These are phyloP conservation scores for Gymnodraco acuticeps DNA, from an alignment of 2,797 vertebrate genomes.

Conservation along the genomic window DNA sequence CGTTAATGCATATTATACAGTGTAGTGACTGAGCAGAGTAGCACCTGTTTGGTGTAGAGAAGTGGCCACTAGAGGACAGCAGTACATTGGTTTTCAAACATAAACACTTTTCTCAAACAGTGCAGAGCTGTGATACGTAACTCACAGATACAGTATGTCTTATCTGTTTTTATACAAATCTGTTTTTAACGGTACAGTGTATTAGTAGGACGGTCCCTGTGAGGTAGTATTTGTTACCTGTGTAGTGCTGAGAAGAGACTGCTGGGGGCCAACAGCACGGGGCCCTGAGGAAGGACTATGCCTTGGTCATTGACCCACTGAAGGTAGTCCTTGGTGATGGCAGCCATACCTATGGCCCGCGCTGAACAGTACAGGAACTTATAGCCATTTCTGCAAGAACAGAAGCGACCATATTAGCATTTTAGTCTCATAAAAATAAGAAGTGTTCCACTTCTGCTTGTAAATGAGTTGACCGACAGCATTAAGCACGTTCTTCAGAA, in stretches of 20 bases:
- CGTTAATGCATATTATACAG: background rate
- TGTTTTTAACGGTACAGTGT: too few species aligned
- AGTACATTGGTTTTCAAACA: background rate
- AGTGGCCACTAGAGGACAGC: constrained; percentile 29
- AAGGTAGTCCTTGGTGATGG: constrained; percentile 94
- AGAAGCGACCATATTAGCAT: background rate
- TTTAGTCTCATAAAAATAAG: background rate
- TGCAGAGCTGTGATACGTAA: background rate
- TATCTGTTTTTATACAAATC: too few species aligned
- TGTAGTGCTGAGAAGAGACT: constrained; percentile 96
- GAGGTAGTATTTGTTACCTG: constrained; percentile 82
- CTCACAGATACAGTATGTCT: background rate
- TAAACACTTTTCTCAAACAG: background rate
- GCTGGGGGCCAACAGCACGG: constrained; percentile 94
- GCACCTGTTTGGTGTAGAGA: background rate
- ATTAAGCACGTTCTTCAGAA: background rate
- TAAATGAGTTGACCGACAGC: background rate
- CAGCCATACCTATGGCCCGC: constrained; percentile 93
- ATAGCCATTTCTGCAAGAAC: constrained; percentile 91
- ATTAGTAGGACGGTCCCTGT: background rate
- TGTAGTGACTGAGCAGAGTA: background rate
- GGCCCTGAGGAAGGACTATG: constrained; percentile 92
- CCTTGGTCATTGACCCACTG: constrained; percentile 92
- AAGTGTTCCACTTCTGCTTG: background rate
- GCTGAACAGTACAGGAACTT: constrained; percentile 98